Evolutionary conservation across 2,113 vertebrate genomes (phyloP).

Genomic region (Salvelinus alpinus): DNA sequence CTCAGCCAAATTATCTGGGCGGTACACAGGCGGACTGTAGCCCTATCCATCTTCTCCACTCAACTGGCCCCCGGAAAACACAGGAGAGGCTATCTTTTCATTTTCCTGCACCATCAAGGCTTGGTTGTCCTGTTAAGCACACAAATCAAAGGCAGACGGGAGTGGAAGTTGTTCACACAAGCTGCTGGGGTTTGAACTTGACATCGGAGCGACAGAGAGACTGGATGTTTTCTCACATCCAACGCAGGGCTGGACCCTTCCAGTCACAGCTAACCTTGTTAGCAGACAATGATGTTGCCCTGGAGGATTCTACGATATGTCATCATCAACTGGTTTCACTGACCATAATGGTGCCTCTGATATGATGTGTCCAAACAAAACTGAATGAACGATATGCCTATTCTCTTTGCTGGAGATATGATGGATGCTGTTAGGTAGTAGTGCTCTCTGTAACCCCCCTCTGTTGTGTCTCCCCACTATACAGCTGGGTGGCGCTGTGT

Average conservation of each 20-base stretch:
- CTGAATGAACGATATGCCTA: no score
- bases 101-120: constrained; percentile 41
- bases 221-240: constrained; percentile 8
- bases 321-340: no score
- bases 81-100: constrained; percentile 8
- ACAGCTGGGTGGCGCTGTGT: constrained; percentile 66
- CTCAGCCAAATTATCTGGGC: constrained; percentile 63
- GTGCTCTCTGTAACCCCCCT: background rate
- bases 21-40: constrained; percentile 53
- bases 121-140: constrained; percentile 37
- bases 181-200: constrained; percentile 32
- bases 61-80: background rate
- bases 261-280: no score
- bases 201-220: constrained; percentile 13
- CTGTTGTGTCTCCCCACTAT: constrained; percentile 4
- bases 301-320: no score
- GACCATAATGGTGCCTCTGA: no score
- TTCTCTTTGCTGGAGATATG: no score
- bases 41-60: constrained; percentile 55
- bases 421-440: no score
- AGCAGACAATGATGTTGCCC: no score
- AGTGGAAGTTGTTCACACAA: constrained; percentile 37
- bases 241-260: background rate
- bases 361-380: no score
- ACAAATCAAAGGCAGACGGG: constrained; percentile 46